A percentile compares a stretch with the other conserved stretches of the same genome.
phyloP scores from a whole-genome alignment of 2,113 vertebrate species.

The Hassar affinis region DNA sequence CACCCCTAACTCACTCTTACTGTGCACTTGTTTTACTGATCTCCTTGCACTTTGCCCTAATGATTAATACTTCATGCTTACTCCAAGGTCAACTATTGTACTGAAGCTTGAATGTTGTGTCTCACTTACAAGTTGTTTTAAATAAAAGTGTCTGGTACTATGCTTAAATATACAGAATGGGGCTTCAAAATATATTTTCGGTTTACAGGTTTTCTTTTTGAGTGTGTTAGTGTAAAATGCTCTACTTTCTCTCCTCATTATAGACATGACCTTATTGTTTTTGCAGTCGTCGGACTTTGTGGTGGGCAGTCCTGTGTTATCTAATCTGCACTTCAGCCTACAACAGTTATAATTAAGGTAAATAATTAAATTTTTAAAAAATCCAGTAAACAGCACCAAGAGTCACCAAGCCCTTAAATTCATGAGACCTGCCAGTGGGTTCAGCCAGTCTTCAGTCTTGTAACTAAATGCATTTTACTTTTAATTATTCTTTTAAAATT shows the following conservation, averaged over 20 bases:
- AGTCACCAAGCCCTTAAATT: background rate
- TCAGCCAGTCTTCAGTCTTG: background rate
- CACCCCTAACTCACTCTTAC: too few species aligned
- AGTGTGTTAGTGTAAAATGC: background rate
- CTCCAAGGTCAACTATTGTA: too few species aligned
- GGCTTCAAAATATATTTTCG: background rate
- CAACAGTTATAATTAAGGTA: background rate
- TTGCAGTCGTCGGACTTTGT: background rate
- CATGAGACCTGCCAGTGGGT: background rate
- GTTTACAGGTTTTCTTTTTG: background rate
- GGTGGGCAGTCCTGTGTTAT: background rate
- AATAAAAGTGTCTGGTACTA: background rate
- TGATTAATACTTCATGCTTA: too few species aligned
- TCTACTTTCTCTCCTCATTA: background rate
- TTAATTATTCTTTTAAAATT: too few species aligned
- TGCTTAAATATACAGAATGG: background rate
- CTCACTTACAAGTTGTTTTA: too few species aligned
- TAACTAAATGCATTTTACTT: background rate
- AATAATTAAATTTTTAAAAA: background rate
- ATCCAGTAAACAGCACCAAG: background rate
- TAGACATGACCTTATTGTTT: background rate
- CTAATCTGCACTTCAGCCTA: background rate
- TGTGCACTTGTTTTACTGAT: too few species aligned
- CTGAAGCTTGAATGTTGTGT: too few species aligned
- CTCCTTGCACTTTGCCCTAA: too few species aligned